Evolutionary conservation across 2,113 vertebrate species (phyloP).

Genomic region (Centropus unirufus): DNA sequence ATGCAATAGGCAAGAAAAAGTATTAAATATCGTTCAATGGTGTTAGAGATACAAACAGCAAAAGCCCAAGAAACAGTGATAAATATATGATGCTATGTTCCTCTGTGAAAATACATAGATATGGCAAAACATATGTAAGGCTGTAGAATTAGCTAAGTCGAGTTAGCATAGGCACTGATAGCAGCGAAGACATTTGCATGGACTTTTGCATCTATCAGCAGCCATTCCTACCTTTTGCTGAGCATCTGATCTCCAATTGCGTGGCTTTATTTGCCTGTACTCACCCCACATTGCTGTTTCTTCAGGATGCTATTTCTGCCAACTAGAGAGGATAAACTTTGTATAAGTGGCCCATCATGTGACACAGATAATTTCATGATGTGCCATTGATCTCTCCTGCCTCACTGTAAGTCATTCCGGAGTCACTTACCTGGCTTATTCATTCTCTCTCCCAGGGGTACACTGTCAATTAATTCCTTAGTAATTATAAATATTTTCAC

Average conservation of each 20-base stretch:
- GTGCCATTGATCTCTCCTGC: background rate
- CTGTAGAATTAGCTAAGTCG: background rate
- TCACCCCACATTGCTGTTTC: background rate
- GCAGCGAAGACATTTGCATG: background rate
- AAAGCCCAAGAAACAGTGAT: background rate
- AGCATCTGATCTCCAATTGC: background rate
- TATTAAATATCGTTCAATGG: background rate
- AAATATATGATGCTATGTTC: accelerated
- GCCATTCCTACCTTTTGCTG: background rate
- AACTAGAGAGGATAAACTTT: background rate
- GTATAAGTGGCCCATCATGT: background rate
- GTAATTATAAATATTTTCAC: background rate
- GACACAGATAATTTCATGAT: background rate
- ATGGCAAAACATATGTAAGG: background rate
- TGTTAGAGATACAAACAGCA: background rate
- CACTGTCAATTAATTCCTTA: background rate
- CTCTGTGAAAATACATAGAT: background rate
- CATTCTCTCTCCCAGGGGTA: background rate
- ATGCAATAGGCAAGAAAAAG: background rate
- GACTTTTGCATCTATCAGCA: background rate
- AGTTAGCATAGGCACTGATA: background rate
- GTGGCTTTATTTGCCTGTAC: background rate
- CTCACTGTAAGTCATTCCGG: background rate
- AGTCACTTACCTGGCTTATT: background rate
- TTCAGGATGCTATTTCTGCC: background rate